Percentiles rank a stretch among this genome's conserved stretches.
Conservation (phyloP, 2,888 invertebrate species). For the Drosophila barbarae region DNA sequence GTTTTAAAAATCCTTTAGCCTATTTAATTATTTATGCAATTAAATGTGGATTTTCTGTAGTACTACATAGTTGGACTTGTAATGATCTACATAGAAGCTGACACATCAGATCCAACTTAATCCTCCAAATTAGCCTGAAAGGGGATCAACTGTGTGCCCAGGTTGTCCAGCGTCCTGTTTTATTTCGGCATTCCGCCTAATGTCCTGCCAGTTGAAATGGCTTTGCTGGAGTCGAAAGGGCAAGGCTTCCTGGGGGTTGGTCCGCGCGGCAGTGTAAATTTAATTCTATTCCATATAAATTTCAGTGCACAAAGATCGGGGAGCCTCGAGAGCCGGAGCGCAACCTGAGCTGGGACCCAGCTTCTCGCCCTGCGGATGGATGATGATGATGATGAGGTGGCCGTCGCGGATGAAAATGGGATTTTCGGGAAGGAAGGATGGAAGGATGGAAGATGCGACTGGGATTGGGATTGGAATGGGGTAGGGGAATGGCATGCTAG, state of each 20-base stretch:
- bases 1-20: no score
- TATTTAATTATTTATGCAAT: background rate
- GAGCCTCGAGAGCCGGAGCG: slow-evolving; percentile 11
- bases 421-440: slow-evolving; percentile 5
- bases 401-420: slow-evolving; percentile 12
- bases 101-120: background rate
- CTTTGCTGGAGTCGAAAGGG: slow-evolving; percentile 29
- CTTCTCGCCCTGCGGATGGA: slow-evolving; percentile 19
- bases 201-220: slow-evolving; percentile 32
- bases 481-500: slow-evolving; percentile 9
- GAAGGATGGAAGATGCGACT: slow-evolving; percentile 7
- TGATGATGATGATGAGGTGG: slow-evolving; percentile 31
- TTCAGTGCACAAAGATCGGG: slow-evolving; percentile 20
- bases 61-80: no score
- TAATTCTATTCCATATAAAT: slow-evolving; percentile 47
- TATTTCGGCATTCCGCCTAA: slow-evolving; percentile 22
- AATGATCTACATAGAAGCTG: background rate
- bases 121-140: background rate
- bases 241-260: background rate
- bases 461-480: background rate
- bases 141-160: background rate
- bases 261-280: slow-evolving; percentile 34
- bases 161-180: slow-evolving; percentile 10
- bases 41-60: background rate
- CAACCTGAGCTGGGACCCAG: slow-evolving; percentile 27